Percentiles rank a stretch among this genome's conserved stretches.
Evolutionary conservation across 2,888 invertebrate genomes (phyloP).

Genomic region (Emmelina monodactyla): DNA sequence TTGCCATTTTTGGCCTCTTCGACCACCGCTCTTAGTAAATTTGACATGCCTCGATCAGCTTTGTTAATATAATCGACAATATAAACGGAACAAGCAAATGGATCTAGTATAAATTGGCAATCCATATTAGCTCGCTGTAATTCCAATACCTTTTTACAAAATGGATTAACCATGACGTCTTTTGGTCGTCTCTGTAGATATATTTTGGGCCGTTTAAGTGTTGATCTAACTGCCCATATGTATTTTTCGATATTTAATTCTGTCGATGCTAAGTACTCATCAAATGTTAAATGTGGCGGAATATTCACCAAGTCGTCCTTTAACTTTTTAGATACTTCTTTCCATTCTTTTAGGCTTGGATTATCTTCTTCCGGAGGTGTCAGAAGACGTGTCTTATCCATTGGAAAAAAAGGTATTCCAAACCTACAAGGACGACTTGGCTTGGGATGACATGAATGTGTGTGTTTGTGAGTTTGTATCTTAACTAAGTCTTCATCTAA

Average conservation of each 20-base stretch:
- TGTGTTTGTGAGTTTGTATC: slow-evolving; percentile 12
- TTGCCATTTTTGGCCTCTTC: slow-evolving; percentile 18
- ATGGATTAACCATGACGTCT: slow-evolving; percentile 15
- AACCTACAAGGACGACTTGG: slow-evolving; percentile 15
- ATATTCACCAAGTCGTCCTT: slow-evolving; percentile 6
- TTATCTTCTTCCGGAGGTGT: slow-evolving; percentile 5
- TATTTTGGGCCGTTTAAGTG: slow-evolving; percentile 14
- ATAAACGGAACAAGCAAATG: slow-evolving; percentile 25
- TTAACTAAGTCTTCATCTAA: slow-evolving; percentile 10
- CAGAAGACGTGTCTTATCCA: slow-evolving; percentile 10
- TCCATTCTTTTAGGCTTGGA: slow-evolving; percentile 7
- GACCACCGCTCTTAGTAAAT: slow-evolving; percentile 14
- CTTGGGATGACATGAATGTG: slow-evolving; percentile 9
- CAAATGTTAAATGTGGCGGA: slow-evolving; percentile 10
- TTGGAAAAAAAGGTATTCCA: slow-evolving; percentile 16
- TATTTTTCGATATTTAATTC: slow-evolving; percentile 9
- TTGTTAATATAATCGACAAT: slow-evolving; percentile 19
- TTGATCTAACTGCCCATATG: slow-evolving; percentile 15
- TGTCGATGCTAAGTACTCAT: slow-evolving; percentile 8
- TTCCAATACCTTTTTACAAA: slow-evolving; percentile 16
- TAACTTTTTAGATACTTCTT: slow-evolving; percentile 8
- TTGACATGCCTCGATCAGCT: slow-evolving; percentile 8
- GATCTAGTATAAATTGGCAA: slow-evolving; percentile 23
- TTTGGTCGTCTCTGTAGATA: slow-evolving; percentile 7
- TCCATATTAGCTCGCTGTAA: slow-evolving; percentile 26